phyloP scores from a whole-genome alignment of 2,888 invertebrate species.

The Uloborus plumipes region DNA sequence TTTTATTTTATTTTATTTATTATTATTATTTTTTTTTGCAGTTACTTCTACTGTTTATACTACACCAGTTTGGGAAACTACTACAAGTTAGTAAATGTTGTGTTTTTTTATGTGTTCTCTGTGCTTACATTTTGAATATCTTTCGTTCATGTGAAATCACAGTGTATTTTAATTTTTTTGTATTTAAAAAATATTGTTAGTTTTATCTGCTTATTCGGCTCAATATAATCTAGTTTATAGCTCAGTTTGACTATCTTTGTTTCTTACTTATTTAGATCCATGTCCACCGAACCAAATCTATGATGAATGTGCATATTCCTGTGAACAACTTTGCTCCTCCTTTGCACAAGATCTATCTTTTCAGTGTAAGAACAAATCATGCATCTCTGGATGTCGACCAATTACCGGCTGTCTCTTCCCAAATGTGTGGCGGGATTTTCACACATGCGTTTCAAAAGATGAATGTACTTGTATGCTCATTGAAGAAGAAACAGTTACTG shows the following conservation, averaged over 20 bases:
- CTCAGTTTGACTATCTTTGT: too few relatives aligned
- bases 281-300: constrained; percentile 71
- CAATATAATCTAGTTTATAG: too few relatives aligned
- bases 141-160: too few relatives aligned
- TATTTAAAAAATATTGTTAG: too few relatives aligned
- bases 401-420: constrained; percentile 67
- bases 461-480: constrained; percentile 84
- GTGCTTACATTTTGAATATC: too few relatives aligned
- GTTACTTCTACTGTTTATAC: constrained; percentile 30
- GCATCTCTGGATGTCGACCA: constrained; percentile 68
- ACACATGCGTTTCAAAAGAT: constrained; percentile 80
- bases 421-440: constrained; percentile 79
- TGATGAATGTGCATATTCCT: constrained; percentile 80
- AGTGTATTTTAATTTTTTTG: too few relatives aligned
- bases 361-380: constrained; percentile 68
- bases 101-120: too few relatives aligned
- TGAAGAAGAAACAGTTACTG: constrained; percentile 72
- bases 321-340: constrained; percentile 80
- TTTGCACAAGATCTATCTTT: constrained; percentile 73
- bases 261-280: constrained; percentile 66
- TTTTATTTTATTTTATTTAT: too few relatives aligned
- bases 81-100: constrained; percentile 27
- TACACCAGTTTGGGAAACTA: constrained; percentile 15
- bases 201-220: too few relatives aligned
- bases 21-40: constrained; percentile 4